phyloP scores from a whole-genome alignment of 2,797 vertebrate genomes.

The Xyrichtys novacula region DNA sequence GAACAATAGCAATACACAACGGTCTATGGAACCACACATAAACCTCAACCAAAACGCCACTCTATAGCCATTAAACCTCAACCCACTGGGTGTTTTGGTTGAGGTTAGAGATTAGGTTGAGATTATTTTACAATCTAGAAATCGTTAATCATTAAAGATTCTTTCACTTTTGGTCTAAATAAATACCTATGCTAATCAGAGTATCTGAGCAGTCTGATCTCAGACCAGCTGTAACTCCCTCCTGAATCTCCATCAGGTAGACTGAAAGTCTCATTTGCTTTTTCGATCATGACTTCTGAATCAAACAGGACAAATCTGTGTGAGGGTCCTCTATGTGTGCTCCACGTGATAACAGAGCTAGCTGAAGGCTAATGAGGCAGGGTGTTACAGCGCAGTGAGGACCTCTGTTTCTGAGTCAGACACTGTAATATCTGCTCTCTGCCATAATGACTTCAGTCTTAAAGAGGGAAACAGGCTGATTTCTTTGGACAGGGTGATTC shows the following conservation, averaged over 20 bases:
- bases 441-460: not conserved
- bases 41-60: too few relatives aligned
- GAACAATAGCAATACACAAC: too few relatives aligned
- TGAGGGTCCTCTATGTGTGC: not conserved
- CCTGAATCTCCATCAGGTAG: not conserved
- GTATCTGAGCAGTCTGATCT: not conserved
- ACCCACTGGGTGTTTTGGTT: too few relatives aligned
- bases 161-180: too few relatives aligned
- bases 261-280: too few relatives aligned
- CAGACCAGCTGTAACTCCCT: slow-evolving; percentile 3
- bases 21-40: too few relatives aligned
- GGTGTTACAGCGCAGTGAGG: not conserved
- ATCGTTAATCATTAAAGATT: too few relatives aligned
- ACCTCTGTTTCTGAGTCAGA: not conserved
- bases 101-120: too few relatives aligned
- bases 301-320: not conserved
- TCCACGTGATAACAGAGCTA: not conserved
- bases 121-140: too few relatives aligned
- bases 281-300: too few relatives aligned
- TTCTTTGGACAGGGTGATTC: not conserved
- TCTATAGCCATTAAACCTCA: too few relatives aligned
- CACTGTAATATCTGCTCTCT: not conserved
- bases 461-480: not conserved
- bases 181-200: too few relatives aligned
- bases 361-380: not conserved